Base-by-base conservation (phyloP, 1,140 invertebrate species). In the Idris sp. region DNA sequence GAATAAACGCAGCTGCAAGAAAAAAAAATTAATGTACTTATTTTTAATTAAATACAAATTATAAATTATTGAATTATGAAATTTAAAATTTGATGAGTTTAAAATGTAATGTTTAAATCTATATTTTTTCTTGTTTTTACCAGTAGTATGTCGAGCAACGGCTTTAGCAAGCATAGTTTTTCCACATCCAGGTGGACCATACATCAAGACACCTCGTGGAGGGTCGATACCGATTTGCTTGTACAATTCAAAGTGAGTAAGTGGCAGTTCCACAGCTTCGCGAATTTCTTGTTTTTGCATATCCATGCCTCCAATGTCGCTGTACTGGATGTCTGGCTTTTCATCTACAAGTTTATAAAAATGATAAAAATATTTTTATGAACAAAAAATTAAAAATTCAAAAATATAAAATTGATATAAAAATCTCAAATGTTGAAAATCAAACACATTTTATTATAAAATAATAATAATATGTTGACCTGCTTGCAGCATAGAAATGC, bases 161-260 rank as follows among this genome's bases (percentile, higher is more conserved):
- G 98, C 98, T 89, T 99, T 99, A 30, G 98, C 98, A 73, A 99
- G 89, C 98, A 99, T 99, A 53, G 98, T 99, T 87, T 98, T 97
- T 14, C 96, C 97, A 88, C 96, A 98, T 3, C 97, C 95, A 11
- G 98, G 98, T 25, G 98, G 98, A 7, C 98, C 98, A 86, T 97
- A 99, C 96, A 99, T 98, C 4, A 99, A 90, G 0, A 99, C 98
- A 78, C 98, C 98, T 56, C 98, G 89, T 0, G 98, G 98, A 8
- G 98, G 98, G 83, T 97, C 96, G 84, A 97, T 97, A 85, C 96
- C 90, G 85, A 99, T 99, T 88, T 99, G 98, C 86, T 99, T 96
- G 85, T 99, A 99, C n/a, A 99, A 88, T 87, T 99, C 98, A 83
- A 98, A 98, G 86, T 99, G 86, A 36, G 98, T 99, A 0, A 99